A percentile compares a stretch with the other conserved stretches of the same genome.
Conservation (phyloP, 2,888 invertebrate species). For the Drosophila meridiana region DNA sequence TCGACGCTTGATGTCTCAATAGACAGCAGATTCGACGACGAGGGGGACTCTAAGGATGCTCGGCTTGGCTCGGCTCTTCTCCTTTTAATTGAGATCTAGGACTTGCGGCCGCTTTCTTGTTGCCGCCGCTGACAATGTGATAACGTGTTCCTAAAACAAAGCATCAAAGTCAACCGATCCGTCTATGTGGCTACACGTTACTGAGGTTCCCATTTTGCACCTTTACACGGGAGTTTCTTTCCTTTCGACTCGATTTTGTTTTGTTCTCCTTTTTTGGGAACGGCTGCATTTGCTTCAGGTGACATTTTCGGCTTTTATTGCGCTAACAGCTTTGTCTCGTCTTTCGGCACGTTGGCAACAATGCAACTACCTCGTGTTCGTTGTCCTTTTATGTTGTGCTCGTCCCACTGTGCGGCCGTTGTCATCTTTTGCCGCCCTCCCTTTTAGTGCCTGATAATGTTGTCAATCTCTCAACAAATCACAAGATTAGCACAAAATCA, state of each 20-base stretch:
- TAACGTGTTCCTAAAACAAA: constrained; percentile 67
- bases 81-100: constrained; percentile 55
- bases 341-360: constrained; percentile 76
- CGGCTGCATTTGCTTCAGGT: constrained; percentile 70
- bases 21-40: background rate
- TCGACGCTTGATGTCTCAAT: constrained; percentile 39
- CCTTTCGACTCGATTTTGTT: background rate
- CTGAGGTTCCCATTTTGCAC: constrained; percentile 36
- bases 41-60: constrained; percentile 3
- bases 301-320: constrained; percentile 69
- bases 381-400: constrained; percentile 22
- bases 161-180: constrained; percentile 70
- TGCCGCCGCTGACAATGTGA: constrained; percentile 63
- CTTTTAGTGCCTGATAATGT: constrained; percentile 63
- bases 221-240: constrained; percentile 14
- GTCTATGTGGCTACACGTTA: constrained; percentile 44
- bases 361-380: constrained; percentile 33
- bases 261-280: constrained; percentile 29
- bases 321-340: constrained; percentile 65
- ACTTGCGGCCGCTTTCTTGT: constrained; percentile 61
- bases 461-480: constrained; percentile 69
- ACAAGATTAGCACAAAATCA: constrained; percentile 68
- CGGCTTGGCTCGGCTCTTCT: background rate
- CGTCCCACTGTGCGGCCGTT: constrained; percentile 67
- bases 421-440: constrained; percentile 63